Conservation (phyloP, 2,113 vertebrate species). For the Datnioides undecimradiatus region DNA sequence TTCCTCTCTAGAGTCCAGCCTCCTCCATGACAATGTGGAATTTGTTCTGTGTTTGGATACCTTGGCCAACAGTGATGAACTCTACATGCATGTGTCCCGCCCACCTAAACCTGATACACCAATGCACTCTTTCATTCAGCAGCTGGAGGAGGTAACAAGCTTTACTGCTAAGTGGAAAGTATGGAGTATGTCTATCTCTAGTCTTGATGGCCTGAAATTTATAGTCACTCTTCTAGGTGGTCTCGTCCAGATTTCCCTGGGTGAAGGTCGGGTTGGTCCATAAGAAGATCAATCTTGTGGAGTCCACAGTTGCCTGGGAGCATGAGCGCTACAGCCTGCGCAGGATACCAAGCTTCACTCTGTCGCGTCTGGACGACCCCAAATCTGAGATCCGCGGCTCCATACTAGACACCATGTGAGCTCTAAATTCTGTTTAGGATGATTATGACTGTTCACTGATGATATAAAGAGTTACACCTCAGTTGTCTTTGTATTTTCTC, state of each 20-base stretch:
- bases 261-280: conserved; percentile 82
- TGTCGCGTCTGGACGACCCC: conserved; percentile 83
- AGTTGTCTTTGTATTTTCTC: background rate
- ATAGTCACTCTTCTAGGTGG: conserved; percentile 71
- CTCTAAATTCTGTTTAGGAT: background rate
- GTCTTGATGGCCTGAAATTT: background rate
- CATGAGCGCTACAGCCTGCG: conserved; percentile 85
- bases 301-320: conserved; percentile 83
- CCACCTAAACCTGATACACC: conserved; percentile 78
- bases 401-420: conserved; percentile 83
- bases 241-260: conserved; percentile 81
- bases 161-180: background rate
- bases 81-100: conserved; percentile 84
- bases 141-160: conserved; percentile 79
- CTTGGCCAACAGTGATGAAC: conserved; percentile 80
- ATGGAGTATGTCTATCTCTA: background rate
- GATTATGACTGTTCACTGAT: background rate
- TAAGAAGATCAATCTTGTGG: conserved; percentile 87
- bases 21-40: conserved; percentile 85
- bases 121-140: conserved; percentile 77
- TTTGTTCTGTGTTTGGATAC: conserved; percentile 86
- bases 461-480: background rate
- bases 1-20: conserved; percentile 81
- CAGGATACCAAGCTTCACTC: conserved; percentile 83
- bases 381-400: conserved; percentile 80